Evolutionary conservation across 2,113 vertebrate species (phyloP), one percentile per base, ranked within the genome.

Genomic region (Microtus pennsylvanicus): DNA sequence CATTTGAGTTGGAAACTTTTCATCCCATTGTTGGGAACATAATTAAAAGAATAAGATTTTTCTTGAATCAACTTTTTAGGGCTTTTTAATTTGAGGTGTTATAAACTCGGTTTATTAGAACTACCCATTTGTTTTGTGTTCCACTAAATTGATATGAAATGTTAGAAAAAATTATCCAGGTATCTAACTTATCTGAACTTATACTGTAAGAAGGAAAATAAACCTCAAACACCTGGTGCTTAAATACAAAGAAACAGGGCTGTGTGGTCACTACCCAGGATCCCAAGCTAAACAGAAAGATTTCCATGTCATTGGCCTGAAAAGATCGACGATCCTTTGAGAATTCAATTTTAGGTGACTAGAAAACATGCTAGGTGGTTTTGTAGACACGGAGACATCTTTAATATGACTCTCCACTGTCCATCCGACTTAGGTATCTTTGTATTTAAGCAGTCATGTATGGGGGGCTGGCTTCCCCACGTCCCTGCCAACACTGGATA

Each of bases 331-430:
- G 55, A 87, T 90, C 21, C 7, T 19, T 3, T 89, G 16, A 93
- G 69, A 90, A 70, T 94, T 96, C 52, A 72, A 58, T 89, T 94
- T 94, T 74, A 78, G n/a, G 45, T 95, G 30, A 83, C n/a, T 78
- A 89, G 38, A 82, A 97, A 72, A 77, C 33, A 82, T 82, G 61
- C 90, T 69, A 77, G 58, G 65, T 92, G 89, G 5, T 14, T 80
- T 93, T 95, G 12, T 78, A 82, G 35, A 69, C 28, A 47, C n/a
- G 26, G 33, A 19, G 61, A 35, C 28, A 83, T 42, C 13, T 91
- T 89, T 22, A 85, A 5, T 69, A 65, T 52, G 50, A 72, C 88
- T 69, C 72, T 85, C 19, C 45, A 58, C 80, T 93, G 17, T 38
- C 28, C 55, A 52, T 45, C 86, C 55, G 81, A 10, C 45, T 90